Conservation (phyloP, 35 echinoderm and acorn worm species). For the Diadema setosum region DNA sequence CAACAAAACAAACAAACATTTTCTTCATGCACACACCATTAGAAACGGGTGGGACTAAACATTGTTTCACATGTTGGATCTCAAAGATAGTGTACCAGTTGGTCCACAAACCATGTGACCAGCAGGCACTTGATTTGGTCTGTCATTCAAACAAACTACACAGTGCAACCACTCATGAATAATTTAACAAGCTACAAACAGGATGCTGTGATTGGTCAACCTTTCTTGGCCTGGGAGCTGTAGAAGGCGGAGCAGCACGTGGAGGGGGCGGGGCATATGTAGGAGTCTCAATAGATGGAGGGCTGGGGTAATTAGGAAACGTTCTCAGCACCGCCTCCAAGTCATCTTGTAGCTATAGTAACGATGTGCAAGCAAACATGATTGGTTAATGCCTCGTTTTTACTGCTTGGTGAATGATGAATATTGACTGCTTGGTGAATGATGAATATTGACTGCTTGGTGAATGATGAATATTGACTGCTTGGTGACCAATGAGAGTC, state of each 20-base stretch:
- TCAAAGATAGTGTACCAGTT: no score
- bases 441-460: background rate
- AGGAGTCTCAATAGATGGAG: background rate
- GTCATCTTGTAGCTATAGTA: background rate
- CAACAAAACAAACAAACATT: no score
- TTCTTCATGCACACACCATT: no score
- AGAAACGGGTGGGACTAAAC: no score
- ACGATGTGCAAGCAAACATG: background rate
- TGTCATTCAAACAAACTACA: background rate
- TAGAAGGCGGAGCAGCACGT: background rate
- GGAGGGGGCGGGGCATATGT: background rate
- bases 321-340: conserved; percentile 2
- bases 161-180: background rate
- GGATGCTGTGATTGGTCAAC: background rate
- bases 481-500: no score
- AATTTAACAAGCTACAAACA: background rate
- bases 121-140: no score
- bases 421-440: background rate
- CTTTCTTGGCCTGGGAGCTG: background rate
- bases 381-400: background rate
- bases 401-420: background rate
- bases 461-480: no score
- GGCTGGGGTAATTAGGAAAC: background rate
- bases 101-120: no score
- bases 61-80: no score